Evolutionary conservation across 1,140 invertebrate genomes (phyloP).

Genomic region (Drosophila baimaii): DNA sequence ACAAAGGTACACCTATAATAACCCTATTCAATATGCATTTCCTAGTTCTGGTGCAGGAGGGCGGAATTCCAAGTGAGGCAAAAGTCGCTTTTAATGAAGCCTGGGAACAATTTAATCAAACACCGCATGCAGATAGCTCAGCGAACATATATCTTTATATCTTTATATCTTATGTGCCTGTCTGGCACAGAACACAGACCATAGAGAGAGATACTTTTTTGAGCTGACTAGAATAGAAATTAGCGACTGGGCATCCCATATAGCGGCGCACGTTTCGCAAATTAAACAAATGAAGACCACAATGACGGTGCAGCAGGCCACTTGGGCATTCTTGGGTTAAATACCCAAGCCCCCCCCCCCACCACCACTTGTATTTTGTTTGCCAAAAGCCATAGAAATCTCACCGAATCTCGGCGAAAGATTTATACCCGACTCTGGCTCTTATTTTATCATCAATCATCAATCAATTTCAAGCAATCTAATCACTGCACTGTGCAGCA

Average conservation of each 20-base stretch:
- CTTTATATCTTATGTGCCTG: background rate
- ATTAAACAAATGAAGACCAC: constrained; percentile 53
- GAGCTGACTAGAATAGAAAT: constrained; percentile 73
- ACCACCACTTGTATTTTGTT: constrained; percentile 9
- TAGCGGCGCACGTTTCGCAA: constrained; percentile 66
- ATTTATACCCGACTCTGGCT: background rate
- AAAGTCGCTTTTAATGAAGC: constrained; percentile 44
- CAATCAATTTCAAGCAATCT: constrained; percentile 35
- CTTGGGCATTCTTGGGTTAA: constrained; percentile 44
- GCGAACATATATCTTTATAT: constrained; percentile 11
- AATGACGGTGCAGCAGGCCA: constrained; percentile 15
- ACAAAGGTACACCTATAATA: background rate
- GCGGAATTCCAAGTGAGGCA: constrained; percentile 15
- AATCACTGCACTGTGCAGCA: constrained; percentile 13
- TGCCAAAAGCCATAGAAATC: constrained; percentile 20
- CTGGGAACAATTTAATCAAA: constrained; percentile 57
- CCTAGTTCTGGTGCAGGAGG: constrained; percentile 23
- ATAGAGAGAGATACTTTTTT: constrained; percentile 33
- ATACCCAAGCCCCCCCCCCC: constrained; percentile 7
- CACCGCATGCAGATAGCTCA: constrained; percentile 24
- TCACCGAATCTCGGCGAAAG: constrained; percentile 16
- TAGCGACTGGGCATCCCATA: constrained; percentile 55
- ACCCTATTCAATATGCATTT: constrained; percentile 26
- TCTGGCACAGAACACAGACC: constrained; percentile 13
- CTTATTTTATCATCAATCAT: constrained; percentile 12